These are phyloP conservation scores for Poeciliopsis turneri DNA, from an alignment of 2,797 vertebrate species.

Conservation along the genomic window DNA sequence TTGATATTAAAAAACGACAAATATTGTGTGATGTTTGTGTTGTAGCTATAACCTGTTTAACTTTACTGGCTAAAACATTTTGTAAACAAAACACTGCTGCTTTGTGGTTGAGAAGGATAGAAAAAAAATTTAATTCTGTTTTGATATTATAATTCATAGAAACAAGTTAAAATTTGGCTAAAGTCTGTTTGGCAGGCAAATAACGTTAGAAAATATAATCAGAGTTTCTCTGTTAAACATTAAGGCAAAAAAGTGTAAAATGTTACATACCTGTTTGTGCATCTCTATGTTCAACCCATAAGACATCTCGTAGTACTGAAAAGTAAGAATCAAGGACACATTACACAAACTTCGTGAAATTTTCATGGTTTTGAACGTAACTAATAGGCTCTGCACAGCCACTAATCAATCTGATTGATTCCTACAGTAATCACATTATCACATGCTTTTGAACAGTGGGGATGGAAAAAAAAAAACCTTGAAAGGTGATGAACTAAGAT, in stretches of 20 bases:
- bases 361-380: not conserved
- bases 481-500: conserved; percentile 38
- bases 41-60: not conserved
- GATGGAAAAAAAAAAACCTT: conserved; percentile 12
- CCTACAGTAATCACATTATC: conserved; percentile 32
- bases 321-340: conserved; percentile 40
- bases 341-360: not conserved
- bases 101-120: not conserved
- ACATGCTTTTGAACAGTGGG: conserved; percentile 26
- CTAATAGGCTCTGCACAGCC: not conserved
- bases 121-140: not conserved
- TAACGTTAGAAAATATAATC: not conserved
- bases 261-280: conserved; percentile 95
- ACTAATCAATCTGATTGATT: conserved; percentile 34
- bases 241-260: conserved; percentile 25
- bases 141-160: not conserved
- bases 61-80: not conserved
- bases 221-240: not conserved
- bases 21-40: not conserved
- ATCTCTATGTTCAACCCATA: conserved; percentile 99
- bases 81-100: not conserved
- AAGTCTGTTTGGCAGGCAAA: not conserved
- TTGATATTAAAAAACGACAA: not conserved
- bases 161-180: not conserved
- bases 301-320: conserved; percentile 98